Evolutionary conservation across 2,888 invertebrate genomes (phyloP).

Genomic region (Microdon myrmicae): DNA sequence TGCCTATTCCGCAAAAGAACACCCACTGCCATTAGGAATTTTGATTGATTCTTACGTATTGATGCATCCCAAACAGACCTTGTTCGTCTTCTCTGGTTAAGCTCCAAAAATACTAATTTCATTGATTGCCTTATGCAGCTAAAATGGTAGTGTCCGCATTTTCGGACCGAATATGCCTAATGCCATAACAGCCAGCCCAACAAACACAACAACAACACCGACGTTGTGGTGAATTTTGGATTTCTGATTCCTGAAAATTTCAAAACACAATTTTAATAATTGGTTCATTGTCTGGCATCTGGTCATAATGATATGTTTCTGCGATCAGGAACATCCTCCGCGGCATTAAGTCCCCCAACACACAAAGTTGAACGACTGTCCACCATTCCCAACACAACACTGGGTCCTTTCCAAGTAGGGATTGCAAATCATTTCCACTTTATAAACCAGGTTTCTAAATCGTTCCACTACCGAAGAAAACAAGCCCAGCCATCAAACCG

Average conservation of each 20-base stretch:
- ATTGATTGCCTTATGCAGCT: slow-evolving; percentile 27
- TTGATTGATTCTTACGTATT: slow-evolving; percentile 24
- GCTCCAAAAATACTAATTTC: slow-evolving; percentile 23
- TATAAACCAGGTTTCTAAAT: slow-evolving; percentile 16
- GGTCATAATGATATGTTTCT: slow-evolving; percentile 51
- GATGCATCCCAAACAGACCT: background rate
- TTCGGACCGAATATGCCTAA: slow-evolving; percentile 13
- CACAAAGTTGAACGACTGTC: slow-evolving; percentile 34
- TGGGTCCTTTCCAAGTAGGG: slow-evolving; percentile 20
- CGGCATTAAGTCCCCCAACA: slow-evolving; percentile 11
- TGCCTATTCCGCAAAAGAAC: no score
- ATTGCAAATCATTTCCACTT: slow-evolving; percentile 31
- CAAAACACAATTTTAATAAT: slow-evolving; percentile 65
- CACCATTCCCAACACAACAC: slow-evolving; percentile 3
- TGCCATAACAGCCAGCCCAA: slow-evolving; percentile 3
- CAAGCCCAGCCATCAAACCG: no score
- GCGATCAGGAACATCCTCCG: slow-evolving; percentile 30
- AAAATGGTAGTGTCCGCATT: slow-evolving; percentile 23
- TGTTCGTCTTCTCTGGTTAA: slow-evolving; percentile 11
- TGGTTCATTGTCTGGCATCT: slow-evolving; percentile 59
- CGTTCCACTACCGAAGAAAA: slow-evolving; percentile 1
- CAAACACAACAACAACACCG: slow-evolving; percentile 1
- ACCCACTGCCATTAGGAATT: slow-evolving; percentile 12
- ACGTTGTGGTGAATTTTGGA: slow-evolving; percentile 13
- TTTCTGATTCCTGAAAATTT: slow-evolving; percentile 40